Evolutionary conservation across 2,113 vertebrate genomes (phyloP), one percentile per base, ranked within the genome.

Genomic region (Lycaon pictus): DNA sequence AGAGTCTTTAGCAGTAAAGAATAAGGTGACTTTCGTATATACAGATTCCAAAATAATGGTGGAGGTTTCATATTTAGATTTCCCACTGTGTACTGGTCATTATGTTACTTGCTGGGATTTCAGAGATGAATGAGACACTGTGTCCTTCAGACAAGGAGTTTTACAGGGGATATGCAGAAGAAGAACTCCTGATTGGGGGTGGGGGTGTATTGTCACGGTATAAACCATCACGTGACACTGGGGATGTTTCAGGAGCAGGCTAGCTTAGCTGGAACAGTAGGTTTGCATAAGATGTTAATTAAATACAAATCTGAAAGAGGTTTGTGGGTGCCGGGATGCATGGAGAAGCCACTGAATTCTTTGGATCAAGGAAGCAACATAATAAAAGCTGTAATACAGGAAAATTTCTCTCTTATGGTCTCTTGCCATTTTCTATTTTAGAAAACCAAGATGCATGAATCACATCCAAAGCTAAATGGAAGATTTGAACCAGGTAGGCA

Each of bases 361-460:
- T 48, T 27, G 48, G 53, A 67, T 23, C n/a, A 69, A 77, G 29
- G 8, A 60, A 79, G 11, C 48, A 35, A 16, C 43, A 63, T 63
- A 76, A 58, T 56, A n/a, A 25, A 56, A 77, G 35, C 32, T n/a
- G 25, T 56, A 17, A 65, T 77, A 79, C 10, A 69, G 62, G 82
- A 35, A 84, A 20, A 77, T 67, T 84, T 25, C 51, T n/a, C 9
- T 85, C 4, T 90, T 85, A 22, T 29, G 60, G 85, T 74, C 93
- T 79, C 55, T 60, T 60, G 63, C 69, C 27, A 1, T 95, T 79
- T 79, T 79, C 22, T 95, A 17, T 60, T 86, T 95, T 79, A 91
- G 71, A 79, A 91, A 95, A 79, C 88, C 60, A 85, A 65, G 63
- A 60, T 60, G 51, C 29, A 17, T 60, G 93, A 74, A 37, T 69